Percentiles rank a stretch among this genome's conserved stretches.
Evolutionary conservation across 2,888 invertebrate species (phyloP).

Genomic region (Entomobrya proxima): DNA sequence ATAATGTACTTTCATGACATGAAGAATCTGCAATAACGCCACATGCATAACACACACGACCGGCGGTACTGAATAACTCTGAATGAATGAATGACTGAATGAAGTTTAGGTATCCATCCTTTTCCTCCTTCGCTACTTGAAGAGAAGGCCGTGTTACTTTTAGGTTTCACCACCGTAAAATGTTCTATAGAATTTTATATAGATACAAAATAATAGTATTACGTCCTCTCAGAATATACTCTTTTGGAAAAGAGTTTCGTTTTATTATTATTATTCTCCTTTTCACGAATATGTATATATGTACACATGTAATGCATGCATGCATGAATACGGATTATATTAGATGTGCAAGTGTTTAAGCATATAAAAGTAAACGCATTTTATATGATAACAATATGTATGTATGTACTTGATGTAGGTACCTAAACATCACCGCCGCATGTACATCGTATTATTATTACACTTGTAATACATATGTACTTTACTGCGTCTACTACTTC

Average conservation of each 20-base stretch:
- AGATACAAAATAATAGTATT: slow-evolving; percentile 61
- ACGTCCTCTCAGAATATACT: slow-evolving; percentile 11
- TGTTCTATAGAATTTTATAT: slow-evolving; percentile 65
- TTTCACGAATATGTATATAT: slow-evolving; percentile 32
- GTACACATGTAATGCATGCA: slow-evolving; percentile 64
- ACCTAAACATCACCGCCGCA: slow-evolving; percentile 45
- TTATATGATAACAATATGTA: slow-evolving; percentile 4
- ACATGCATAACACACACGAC: slow-evolving; percentile 57
- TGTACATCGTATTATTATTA: slow-evolving; percentile 59
- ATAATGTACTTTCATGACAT: slow-evolving; percentile 15
- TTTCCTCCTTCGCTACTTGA: slow-evolving; percentile 57
- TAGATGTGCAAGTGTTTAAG: not conserved
- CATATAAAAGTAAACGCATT: slow-evolving; percentile 26
- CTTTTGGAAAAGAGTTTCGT: slow-evolving; percentile 45
- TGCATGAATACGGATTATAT: slow-evolving; percentile 52
- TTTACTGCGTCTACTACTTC: slow-evolving; percentile 24
- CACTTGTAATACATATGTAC: slow-evolving; percentile 61
- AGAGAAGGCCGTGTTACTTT: slow-evolving; percentile 58
- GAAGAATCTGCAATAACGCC: slow-evolving; percentile 36
- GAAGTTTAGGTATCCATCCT: slow-evolving; percentile 67
- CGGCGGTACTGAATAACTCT: slow-evolving; percentile 65
- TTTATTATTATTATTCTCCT: slow-evolving; percentile 59
- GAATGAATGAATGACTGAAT: slow-evolving; percentile 68
- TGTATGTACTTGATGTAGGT: slow-evolving; percentile 43
- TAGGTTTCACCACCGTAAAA: slow-evolving; percentile 67